Conservation (phyloP, 2,113 vertebrate genomes). For the Gymnorhina tibicen region DNA sequence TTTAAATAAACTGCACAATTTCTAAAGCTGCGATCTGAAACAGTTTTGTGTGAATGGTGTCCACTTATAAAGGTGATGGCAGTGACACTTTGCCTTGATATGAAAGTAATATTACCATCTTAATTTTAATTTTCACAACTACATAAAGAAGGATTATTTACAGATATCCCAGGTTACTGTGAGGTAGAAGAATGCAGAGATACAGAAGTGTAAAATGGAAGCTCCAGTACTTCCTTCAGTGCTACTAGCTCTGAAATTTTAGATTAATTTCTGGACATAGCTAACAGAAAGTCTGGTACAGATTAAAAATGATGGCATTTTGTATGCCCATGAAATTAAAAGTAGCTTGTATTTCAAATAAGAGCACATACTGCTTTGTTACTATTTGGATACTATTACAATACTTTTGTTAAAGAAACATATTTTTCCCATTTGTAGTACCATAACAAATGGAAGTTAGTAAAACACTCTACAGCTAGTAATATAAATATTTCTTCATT, state of each 20-base stretch:
- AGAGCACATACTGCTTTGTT: background rate
- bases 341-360: background rate
- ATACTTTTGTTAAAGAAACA: background rate
- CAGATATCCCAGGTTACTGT: background rate
- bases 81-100: background rate
- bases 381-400: background rate
- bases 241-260: background rate
- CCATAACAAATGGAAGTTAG: background rate
- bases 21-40: background rate
- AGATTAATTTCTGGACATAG: background rate
- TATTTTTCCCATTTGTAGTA: background rate
- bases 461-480: background rate
- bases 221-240: background rate
- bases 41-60: background rate
- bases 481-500: background rate
- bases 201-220: background rate
- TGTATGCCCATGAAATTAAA: background rate
- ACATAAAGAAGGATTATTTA: background rate
- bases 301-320: background rate
- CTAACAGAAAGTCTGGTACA: background rate
- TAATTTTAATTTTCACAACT: background rate
- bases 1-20: background rate
- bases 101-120: background rate
- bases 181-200: background rate
- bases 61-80: background rate